Evolutionary conservation across 2,888 invertebrate genomes (phyloP).

Genomic region (Cancer borealis): DNA sequence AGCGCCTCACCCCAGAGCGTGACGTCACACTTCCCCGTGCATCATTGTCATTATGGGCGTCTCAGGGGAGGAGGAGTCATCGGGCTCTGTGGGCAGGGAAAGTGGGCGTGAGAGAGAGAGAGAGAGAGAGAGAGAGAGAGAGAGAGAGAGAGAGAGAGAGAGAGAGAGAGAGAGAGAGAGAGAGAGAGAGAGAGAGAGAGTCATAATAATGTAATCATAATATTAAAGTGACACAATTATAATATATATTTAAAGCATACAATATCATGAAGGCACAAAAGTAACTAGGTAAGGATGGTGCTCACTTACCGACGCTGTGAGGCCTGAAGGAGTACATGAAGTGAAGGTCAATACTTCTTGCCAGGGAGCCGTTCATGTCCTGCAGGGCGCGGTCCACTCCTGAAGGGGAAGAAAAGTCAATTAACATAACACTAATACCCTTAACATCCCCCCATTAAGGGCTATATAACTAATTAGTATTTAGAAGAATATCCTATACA

Average conservation of each 20-base stretch:
- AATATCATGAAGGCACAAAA: not conserved
- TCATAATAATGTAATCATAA: not conserved
- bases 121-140: not conserved
- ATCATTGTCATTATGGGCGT: constrained; percentile 76
- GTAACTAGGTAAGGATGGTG: not conserved
- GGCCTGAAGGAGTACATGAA: constrained; percentile 77
- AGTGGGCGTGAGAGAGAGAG: not conserved
- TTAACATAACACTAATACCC: not conserved
- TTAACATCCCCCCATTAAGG: not conserved
- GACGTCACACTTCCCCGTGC: constrained; percentile 77
- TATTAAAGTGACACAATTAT: not conserved
- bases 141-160: not conserved
- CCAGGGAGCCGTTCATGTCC: constrained; percentile 76
- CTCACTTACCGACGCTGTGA: constrained; percentile 76
- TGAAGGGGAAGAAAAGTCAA: constrained; percentile 27
- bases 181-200: no score
- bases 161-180: not conserved
- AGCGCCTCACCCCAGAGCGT: constrained; percentile 65
- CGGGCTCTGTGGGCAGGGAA: constrained; percentile 69
- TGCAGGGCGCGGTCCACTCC: constrained; percentile 76
- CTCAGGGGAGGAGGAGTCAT: constrained; percentile 76
- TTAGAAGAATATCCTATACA: no score
- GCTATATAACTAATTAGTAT: not conserved
- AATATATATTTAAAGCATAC: not conserved
- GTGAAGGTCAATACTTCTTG: constrained; percentile 76